A percentile compares a stretch with the other conserved stretches of the same genome.
Conservation (phyloP, 2,797 vertebrate species). For the Hypotaenidia okinawae region DNA sequence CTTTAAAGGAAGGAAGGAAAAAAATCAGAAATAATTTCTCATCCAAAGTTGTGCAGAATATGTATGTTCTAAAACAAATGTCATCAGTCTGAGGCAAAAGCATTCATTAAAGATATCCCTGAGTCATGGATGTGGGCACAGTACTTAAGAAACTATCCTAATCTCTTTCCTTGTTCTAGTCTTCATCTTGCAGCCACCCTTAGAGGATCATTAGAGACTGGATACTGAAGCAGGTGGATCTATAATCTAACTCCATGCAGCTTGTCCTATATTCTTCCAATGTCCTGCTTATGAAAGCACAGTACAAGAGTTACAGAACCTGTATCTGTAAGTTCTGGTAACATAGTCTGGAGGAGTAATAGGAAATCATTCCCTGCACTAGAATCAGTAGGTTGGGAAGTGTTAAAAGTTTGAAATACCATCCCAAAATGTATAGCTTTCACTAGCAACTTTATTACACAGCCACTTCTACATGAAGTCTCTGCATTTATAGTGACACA, state of each 20-base stretch:
- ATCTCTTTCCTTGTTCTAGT: not conserved
- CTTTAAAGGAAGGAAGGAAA: not conserved
- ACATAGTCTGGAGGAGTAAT: not conserved
- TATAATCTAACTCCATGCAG: not conserved
- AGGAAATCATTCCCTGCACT: not conserved
- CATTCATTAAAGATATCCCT: not conserved
- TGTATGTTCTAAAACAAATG: not conserved
- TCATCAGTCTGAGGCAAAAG: not conserved
- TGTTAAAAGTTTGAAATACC: not conserved
- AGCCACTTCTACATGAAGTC: not conserved
- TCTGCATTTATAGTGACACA: not conserved
- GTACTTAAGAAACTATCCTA: not conserved
- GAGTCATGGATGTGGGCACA: not conserved
- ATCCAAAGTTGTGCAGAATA: not conserved
- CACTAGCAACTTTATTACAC: not conserved
- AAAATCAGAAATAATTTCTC: not conserved
- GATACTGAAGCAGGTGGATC: not conserved
- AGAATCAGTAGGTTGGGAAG: not conserved
- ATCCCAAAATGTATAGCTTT: not conserved
- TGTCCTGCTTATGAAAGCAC: not conserved
- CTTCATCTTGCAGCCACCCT: not conserved
- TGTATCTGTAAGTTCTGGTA: not conserved
- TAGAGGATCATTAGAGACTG: not conserved
- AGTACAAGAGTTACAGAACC: not conserved
- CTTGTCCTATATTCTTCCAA: not conserved